Evolutionary conservation across 1,140 invertebrate species (phyloP).

Genomic region (Sinella curviseta): DNA sequence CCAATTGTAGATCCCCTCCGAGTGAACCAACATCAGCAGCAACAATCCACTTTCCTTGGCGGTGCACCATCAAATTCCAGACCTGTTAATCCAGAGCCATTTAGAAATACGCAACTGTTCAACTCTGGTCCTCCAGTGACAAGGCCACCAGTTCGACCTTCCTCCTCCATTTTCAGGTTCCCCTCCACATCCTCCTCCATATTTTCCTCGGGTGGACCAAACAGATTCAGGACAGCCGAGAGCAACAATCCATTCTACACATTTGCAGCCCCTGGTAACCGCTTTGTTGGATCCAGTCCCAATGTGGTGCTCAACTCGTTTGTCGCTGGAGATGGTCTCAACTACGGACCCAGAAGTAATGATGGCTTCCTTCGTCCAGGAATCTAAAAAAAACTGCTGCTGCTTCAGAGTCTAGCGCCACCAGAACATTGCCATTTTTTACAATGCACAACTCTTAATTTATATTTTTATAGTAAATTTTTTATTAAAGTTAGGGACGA

Average conservation of each 20-base stretch:
- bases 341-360: background rate
- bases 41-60: background rate
- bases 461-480: no score
- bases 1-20: background rate
- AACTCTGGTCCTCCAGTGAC: background rate
- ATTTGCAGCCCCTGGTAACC: background rate
- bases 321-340: background rate
- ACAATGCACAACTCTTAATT: no score
- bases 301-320: conserved; percentile 7
- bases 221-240: background rate
- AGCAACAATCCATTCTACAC: background rate
- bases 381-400: conserved; percentile 7
- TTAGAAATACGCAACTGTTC: conserved; percentile 13
- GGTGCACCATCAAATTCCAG: background rate
- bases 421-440: no score
- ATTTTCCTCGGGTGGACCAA: background rate
- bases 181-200: background rate
- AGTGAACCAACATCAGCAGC: no score
- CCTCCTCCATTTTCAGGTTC: background rate
- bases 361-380: background rate
- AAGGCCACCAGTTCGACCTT: background rate
- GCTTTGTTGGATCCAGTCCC: no score
- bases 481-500: no score
- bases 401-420: no score
- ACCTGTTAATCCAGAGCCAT: background rate